Evolutionary conservation across 2,113 vertebrate species (phyloP).

Genomic region (Protobothrops mucrosquamatus): DNA sequence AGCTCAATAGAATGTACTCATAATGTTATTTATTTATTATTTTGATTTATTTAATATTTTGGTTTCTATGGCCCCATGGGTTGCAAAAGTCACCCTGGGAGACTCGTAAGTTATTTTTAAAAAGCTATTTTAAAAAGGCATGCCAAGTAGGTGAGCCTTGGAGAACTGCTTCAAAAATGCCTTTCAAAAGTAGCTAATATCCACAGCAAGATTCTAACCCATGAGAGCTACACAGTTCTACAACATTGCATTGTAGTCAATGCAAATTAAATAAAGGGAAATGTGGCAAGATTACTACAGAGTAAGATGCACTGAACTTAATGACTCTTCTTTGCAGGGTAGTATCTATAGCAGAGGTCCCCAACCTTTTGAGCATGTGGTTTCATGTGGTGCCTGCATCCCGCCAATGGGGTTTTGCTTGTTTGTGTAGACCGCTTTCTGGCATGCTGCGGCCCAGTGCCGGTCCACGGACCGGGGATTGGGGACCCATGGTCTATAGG

Average conservation of each 20-base stretch:
- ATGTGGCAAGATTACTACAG: neutral
- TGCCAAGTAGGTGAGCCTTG: neutral
- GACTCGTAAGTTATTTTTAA: neutral
- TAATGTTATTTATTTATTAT: conserved; percentile 19
- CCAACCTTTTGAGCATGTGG: too few relatives aligned
- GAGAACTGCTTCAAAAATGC: conserved; percentile 17
- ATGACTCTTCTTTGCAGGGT: neutral
- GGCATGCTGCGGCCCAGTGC: too few relatives aligned
- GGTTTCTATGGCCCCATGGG: neutral
- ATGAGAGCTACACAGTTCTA: neutral
- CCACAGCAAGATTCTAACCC: neutral
- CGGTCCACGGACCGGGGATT: too few relatives aligned
- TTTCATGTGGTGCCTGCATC: too few relatives aligned
- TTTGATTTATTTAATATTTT: neutral
- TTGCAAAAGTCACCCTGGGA: neutral
- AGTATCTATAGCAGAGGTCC: neutral
- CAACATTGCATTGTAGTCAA: neutral
- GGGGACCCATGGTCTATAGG: neutral
- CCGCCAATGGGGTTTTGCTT: too few relatives aligned
- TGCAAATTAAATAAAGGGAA: neutral
- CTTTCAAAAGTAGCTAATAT: conserved; percentile 31
- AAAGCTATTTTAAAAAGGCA: conserved; percentile 36
- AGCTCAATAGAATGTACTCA: conserved; percentile 12
- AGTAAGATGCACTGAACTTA: neutral
- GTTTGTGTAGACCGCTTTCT: too few relatives aligned